These are phyloP conservation scores for Ara ararauna DNA, from an alignment of 2,797 vertebrate genomes.

Conservation along the genomic window DNA sequence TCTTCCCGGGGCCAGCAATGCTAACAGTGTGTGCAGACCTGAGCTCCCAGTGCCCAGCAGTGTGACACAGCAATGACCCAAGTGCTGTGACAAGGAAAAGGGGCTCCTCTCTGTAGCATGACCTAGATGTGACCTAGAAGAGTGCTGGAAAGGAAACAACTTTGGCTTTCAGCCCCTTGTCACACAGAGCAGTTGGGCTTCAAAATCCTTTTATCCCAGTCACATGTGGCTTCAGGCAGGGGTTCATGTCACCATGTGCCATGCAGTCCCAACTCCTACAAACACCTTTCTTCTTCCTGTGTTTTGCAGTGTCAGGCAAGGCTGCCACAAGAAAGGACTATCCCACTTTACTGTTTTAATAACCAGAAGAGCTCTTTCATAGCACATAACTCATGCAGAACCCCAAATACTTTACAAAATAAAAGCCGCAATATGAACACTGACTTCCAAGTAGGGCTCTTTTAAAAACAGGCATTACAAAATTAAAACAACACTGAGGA, in stretches of 20 bases:
- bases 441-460: not conserved
- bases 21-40: rapidly evolving
- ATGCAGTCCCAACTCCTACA: rapidly evolving
- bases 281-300: not conserved
- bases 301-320: not conserved
- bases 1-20: rapidly evolving
- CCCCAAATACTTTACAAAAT: too few species aligned
- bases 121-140: not conserved
- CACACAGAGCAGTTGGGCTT: not conserved
- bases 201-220: not conserved
- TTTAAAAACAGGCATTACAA: not conserved
- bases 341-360: not conserved
- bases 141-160: not conserved
- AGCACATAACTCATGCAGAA: not conserved
- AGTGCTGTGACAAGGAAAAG: not conserved
- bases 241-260: not conserved
- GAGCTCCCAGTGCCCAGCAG: not conserved
- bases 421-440: not conserved
- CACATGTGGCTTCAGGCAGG: rapidly evolving
- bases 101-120: rapidly evolving
- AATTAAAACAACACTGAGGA: not conserved
- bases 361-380: not conserved
- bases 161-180: not conserved
- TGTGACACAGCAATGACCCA: rapidly evolving
- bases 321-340: not conserved